These are phyloP conservation scores for Nomada hirtipes DNA, from an alignment of 2,888 invertebrate species.

Conservation along the genomic window DNA sequence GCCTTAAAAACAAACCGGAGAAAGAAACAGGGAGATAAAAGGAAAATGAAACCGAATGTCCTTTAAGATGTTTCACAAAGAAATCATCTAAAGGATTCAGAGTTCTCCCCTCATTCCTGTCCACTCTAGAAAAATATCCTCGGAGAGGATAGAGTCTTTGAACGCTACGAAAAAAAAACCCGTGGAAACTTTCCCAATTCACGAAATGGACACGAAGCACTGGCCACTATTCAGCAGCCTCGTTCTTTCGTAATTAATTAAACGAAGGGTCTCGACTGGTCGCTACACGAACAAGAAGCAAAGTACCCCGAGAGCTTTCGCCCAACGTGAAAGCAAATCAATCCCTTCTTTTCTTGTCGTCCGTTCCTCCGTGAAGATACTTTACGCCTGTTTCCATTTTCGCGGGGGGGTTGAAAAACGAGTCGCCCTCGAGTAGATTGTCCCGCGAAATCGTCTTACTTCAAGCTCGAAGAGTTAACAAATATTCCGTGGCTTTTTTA, in stretches of 20 bases:
- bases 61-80: not conserved
- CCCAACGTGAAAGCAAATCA: not conserved
- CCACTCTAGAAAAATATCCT: slow-evolving; percentile 21
- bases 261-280: not conserved
- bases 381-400: not conserved
- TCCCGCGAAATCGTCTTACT: slow-evolving; percentile 21
- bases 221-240: not conserved
- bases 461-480: slow-evolving; percentile 5
- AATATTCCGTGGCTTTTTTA: slow-evolving; percentile 8
- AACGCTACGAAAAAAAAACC: not conserved
- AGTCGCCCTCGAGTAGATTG: not conserved
- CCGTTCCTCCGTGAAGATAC: not conserved
- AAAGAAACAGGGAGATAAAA: not conserved
- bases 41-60: not conserved
- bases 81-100: not conserved
- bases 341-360: not conserved
- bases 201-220: not conserved
- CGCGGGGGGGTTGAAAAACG: not conserved
- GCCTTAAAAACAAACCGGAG: not conserved
- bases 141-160: not conserved
- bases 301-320: not conserved
- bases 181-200: slow-evolving; percentile 33
- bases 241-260: slow-evolving; percentile 19
- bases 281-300: not conserved
- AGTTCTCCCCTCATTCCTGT: slow-evolving; percentile 2